A percentile compares a stretch with the other conserved stretches of the same genome.
Evolutionary conservation across 2,888 invertebrate genomes (phyloP).

Genomic region (Hemistola chrysoprasaria): DNA sequence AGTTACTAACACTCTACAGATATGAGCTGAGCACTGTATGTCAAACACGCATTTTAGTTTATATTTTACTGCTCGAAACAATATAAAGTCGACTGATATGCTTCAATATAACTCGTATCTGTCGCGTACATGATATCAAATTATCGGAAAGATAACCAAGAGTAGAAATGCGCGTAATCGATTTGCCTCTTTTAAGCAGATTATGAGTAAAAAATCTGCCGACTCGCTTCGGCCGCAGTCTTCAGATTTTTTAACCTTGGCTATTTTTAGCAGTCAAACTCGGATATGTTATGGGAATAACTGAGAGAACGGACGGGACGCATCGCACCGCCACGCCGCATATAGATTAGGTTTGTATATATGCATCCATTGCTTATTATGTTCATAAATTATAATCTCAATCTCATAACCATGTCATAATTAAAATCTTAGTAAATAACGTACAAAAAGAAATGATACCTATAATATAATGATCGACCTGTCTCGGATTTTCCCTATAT

Average conservation of each 20-base stretch:
- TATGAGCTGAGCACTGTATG: slow-evolving; percentile 2
- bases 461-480: too few relatives aligned
- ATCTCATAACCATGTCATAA: too few relatives aligned
- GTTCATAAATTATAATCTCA: too few relatives aligned
- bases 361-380: too few relatives aligned
- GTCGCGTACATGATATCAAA: slow-evolving; percentile 39
- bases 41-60: slow-evolving; percentile 3
- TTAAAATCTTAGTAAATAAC: too few relatives aligned
- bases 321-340: too few relatives aligned
- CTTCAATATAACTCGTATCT: slow-evolving; percentile 24
- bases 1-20: neutral
- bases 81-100: slow-evolving; percentile 13
- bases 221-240: neutral
- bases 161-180: slow-evolving; percentile 17
- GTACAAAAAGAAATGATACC: too few relatives aligned
- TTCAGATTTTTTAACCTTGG: neutral
- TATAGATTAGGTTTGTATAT: too few relatives aligned
- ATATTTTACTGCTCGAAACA: slow-evolving; percentile 1
- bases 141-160: slow-evolving; percentile 31
- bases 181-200: slow-evolving; percentile 10
- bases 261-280: slow-evolving; percentile 21
- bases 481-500: too few relatives aligned
- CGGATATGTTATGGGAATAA: neutral
- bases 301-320: too few relatives aligned
- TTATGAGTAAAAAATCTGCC: slow-evolving; percentile 11